Base-by-base conservation (phyloP, 2,888 invertebrate genomes). In the Dynastes tityus region DNA sequence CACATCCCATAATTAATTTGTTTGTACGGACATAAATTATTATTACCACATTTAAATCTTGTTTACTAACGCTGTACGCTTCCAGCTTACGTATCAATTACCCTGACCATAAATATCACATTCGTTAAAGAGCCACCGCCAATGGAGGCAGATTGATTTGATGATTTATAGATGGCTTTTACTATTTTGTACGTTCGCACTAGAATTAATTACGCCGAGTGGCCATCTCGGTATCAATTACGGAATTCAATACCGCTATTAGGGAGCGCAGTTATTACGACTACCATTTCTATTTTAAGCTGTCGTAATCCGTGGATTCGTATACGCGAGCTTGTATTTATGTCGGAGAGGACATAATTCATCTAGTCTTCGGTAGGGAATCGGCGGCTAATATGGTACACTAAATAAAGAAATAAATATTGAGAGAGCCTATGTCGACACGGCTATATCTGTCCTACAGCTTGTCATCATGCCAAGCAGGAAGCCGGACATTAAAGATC, bases 81-180 rank as follows among this genome's bases (percentile, higher is more conserved):
- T 55, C 55, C 8, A 55, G 55, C 55, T 55, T 55, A 55, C 55
- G 8, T 22, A 55, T 55, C 55, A 55, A 55, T 55, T 55, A 55
- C n/a, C 13, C 16, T 16, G n/a, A 55, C 8, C 22, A 55, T 22
- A 55, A 55, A 55, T 55, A 55, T 55, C 5, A 55, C n/a, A 8
- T 16, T 55, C 22, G 2, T 55, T 55, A 22, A 55, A 13, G 8
- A 55, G 55, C 22, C 13, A 55, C 55, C 55, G 55, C 13, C 22
- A 13, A 55, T 55, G n/a, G 55, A 55, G n/a, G 45, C 55, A 55
- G 55, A 55, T 55, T 55, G 55, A 55, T 55, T 55, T 16, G 55
- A 22, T 55, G 55, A 55, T 55, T 55, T 55, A 55, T 55, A 55
- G 55, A 22, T 22, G n/a, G n/a, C n/a, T 22, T 13, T 8, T 16